A percentile compares a stretch with the other conserved stretches of the same genome.
These are phyloP conservation scores for Agrochola macilenta DNA, from an alignment of 2,888 invertebrate genomes.

Conservation along the genomic window DNA sequence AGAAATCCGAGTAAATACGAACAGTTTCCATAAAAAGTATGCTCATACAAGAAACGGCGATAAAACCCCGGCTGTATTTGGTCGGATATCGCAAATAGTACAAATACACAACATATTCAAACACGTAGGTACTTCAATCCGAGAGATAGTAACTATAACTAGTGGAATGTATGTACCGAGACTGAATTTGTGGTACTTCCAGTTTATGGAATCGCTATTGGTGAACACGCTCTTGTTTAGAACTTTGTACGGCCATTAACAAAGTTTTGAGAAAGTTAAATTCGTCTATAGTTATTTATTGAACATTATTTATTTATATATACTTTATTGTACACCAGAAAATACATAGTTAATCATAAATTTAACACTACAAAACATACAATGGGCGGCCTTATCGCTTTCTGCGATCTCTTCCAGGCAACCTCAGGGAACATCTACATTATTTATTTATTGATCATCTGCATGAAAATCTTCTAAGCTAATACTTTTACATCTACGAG, in stretches of 20 bases:
- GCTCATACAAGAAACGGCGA: conserved; percentile 43
- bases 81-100: conserved; percentile 56
- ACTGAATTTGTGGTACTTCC: conserved; percentile 48
- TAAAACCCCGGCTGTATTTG: conserved; percentile 48
- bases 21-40: conserved; percentile 45
- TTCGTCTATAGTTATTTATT: conserved; percentile 32
- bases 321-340: too few species aligned
- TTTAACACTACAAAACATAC: too few species aligned
- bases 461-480: conserved; percentile 18
- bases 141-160: conserved; percentile 49
- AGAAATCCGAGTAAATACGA: conserved; percentile 32
- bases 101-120: conserved; percentile 60
- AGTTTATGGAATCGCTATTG: conserved; percentile 35
- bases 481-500: background rate
- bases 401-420: too few species aligned
- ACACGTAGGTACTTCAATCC: conserved; percentile 57
- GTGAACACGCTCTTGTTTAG: conserved; percentile 37
- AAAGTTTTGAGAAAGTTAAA: conserved; percentile 29
- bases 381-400: too few species aligned
- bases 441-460: conserved; percentile 30
- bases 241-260: conserved; percentile 39
- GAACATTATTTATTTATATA: conserved; percentile 29
- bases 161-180: conserved; percentile 38
- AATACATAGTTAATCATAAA: too few species aligned
- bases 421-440: too few species aligned